phyloP scores from a whole-genome alignment of 2,797 vertebrate genomes.

The Gobio occitaniae region DNA sequence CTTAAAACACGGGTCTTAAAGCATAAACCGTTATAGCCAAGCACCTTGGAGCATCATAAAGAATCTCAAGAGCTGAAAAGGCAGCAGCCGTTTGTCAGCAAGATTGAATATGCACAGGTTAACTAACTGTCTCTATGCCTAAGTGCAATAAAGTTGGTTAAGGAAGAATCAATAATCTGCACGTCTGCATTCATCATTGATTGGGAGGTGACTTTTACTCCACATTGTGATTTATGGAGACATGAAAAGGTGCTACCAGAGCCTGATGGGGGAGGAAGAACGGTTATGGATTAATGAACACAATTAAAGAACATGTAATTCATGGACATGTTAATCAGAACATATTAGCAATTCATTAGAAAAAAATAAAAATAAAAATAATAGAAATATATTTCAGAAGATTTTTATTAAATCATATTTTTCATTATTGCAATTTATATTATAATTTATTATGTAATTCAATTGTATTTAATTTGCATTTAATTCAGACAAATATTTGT shows the following conservation, averaged over 20 bases:
- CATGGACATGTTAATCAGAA: neutral
- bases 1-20: constrained; percentile 6
- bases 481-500: neutral
- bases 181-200: constrained; percentile 45
- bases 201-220: constrained; percentile 52
- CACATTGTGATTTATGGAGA: constrained; percentile 55
- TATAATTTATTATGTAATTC: neutral
- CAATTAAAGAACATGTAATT: neutral
- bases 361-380: neutral
- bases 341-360: neutral
- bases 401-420: neutral
- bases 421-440: neutral
- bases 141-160: constrained; percentile 51
- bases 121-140: constrained; percentile 46
- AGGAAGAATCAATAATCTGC: constrained; percentile 36
- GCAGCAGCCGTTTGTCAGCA: constrained; percentile 33
- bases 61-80: constrained; percentile 31
- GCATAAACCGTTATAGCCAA: constrained; percentile 4
- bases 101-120: constrained; percentile 54
- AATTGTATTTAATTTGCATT: neutral
- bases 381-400: neutral
- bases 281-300: neutral
- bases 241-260: constrained; percentile 35
- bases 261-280: neutral
- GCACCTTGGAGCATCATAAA: constrained; percentile 30